Evolutionary conservation across 2,888 invertebrate species (phyloP).

Genomic region (Dione vanillae): DNA sequence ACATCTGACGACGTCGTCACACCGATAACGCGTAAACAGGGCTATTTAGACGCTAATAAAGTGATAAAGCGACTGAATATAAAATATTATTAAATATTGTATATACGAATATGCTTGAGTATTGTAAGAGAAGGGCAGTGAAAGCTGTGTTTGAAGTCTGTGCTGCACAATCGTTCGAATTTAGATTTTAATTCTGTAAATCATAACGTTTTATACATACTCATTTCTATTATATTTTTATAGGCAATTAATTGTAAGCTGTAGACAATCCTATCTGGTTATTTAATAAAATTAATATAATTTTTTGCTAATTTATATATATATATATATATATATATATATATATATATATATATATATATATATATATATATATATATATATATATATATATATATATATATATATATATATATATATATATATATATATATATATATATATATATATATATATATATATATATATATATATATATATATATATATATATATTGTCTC

Average conservation of each 20-base stretch:
- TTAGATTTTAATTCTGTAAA: constrained; percentile 40
- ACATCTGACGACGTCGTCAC: constrained; percentile 86
- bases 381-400: no score
- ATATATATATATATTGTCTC: no score
- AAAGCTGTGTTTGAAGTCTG: constrained; percentile 37
- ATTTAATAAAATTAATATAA: constrained; percentile 12
- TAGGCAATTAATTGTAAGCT: constrained; percentile 41
- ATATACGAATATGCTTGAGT: constrained; percentile 49
- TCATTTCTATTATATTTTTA: constrained; percentile 46
- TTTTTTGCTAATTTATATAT: background rate
- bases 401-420: no score
- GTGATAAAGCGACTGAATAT: constrained; percentile 83
- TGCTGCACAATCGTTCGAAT: constrained; percentile 48
- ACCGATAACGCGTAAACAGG: constrained; percentile 75
- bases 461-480: no score
- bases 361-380: no score
- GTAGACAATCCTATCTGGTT: constrained; percentile 32
- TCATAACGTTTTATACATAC: constrained; percentile 42
- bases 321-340: no score
- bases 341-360: no score
- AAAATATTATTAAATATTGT: constrained; percentile 68
- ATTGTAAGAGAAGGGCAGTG: constrained; percentile 37
- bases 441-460: no score
- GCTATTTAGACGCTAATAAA: constrained; percentile 76
- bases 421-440: no score